phyloP scores from a whole-genome alignment of 1,140 invertebrate genomes.

The Leptonema lineaticorne region DNA sequence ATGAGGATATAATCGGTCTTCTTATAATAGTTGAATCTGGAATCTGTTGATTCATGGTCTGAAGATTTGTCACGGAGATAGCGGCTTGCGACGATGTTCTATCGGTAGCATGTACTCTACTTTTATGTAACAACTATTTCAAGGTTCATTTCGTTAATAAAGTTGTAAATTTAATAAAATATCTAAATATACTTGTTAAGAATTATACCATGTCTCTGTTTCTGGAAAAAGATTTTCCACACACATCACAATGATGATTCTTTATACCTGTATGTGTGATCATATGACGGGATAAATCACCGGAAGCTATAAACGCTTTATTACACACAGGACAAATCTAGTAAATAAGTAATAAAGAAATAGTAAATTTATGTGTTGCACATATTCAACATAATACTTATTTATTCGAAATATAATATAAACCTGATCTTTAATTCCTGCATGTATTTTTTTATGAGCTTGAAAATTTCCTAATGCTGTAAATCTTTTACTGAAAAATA shows the following conservation, averaged over 20 bases:
- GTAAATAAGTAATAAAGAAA: conserved; percentile 17
- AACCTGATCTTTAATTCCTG: conserved; percentile 61
- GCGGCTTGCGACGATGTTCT: not conserved
- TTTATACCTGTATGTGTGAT: conserved; percentile 74
- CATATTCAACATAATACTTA: not conserved
- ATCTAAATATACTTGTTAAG: not conserved
- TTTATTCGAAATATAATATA: conserved; percentile 60
- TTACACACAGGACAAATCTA: conserved; percentile 67
- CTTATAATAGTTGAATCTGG: conserved; percentile 7
- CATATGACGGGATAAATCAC: conserved; percentile 71
- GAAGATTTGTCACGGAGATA: not conserved
- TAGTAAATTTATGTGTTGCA: not conserved
- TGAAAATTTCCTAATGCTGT: conserved; percentile 61
- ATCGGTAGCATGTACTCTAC: conserved; percentile 32
- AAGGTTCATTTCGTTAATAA: conserved; percentile 14
- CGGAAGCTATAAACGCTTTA: conserved; percentile 66
- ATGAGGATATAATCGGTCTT: conserved; percentile 21
- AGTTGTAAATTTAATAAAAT: not conserved
- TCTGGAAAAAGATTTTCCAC: conserved; percentile 70
- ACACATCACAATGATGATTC: conserved; percentile 73
- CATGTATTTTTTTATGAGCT: conserved; percentile 61
- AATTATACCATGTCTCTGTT: conserved; percentile 58
- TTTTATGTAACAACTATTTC: conserved; percentile 35
- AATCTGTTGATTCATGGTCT: not conserved
- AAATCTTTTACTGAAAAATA: conserved; percentile 57